Evolutionary conservation across 37 sponge, comb jelly and placozoan genomes (phyloP), one percentile per base, ranked within the genome.

Genomic region (Spongia lamella): DNA sequence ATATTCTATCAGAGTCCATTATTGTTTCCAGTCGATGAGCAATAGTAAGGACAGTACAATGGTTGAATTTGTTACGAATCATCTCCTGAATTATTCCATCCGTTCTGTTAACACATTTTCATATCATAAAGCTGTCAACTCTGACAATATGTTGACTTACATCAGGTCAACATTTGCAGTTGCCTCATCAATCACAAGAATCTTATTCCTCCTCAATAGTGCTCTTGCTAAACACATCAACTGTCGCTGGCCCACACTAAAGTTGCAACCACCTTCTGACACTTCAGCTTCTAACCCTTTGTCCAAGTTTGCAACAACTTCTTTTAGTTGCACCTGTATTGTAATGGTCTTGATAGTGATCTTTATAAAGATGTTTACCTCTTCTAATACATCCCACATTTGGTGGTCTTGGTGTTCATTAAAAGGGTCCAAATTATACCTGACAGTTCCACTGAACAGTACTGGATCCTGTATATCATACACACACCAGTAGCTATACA

Each of bases 11-110:
- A 36, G 77, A 84, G 38, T 96, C 96, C 86, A 96, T 96, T 40
- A 96, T 86, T 24, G 96, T 96, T 71, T 96, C 83, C n/a, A 96
- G 70, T 13, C 96, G 87, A 56, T 96, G 96, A 37, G 96, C 96
- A 43, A 96, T 89, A 36, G 93, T 89, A 14, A 96, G 68, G 5
- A 93, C 79, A 3, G 97, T 96, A 32, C 93, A 86, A 34, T 89
- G 82, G 13, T 56, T 31, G 62, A 96, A 96, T 66, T 77, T 59
- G 24, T 80, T 79, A 2, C 90, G 70, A 6, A 96, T 80, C 14
- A 82, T 76, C 57, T 68, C 50, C 72, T 96, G 97, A 16, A 96
- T 92, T 38, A 86, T 80, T 21, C 54, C 88, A 82, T 96, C 96
- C 65, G 96, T 96, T 61, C 90, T 89, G 56, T 43, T 25, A 31